Percentiles rank a stretch among this genome's conserved stretches.
Evolutionary conservation across 2,888 invertebrate genomes (phyloP).

Genomic region (Limenitis camilla): DNA sequence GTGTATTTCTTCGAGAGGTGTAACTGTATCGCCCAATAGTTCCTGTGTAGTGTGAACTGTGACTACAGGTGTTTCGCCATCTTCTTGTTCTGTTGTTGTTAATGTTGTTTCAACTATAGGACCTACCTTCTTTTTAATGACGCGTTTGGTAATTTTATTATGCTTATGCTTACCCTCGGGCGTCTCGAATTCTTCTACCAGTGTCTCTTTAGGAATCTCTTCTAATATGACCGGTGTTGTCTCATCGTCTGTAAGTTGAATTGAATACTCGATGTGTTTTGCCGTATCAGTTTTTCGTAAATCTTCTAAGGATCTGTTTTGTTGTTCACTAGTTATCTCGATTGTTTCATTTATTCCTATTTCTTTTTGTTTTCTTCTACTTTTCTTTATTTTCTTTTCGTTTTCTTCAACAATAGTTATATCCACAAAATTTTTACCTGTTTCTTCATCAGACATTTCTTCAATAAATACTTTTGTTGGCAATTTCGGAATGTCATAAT

Average conservation of each 20-base stretch:
- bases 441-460: constrained; percentile 27
- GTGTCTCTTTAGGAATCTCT: constrained; percentile 34
- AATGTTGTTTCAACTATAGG: constrained; percentile 28
- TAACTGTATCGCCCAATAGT: constrained; percentile 20
- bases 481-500: constrained; percentile 44
- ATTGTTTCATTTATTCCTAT: neutral
- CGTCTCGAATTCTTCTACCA: constrained; percentile 7
- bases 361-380: constrained; percentile 25
- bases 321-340: constrained; percentile 37
- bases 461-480: constrained; percentile 44
- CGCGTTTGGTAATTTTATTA: constrained; percentile 15
- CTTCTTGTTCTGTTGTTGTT: constrained; percentile 28
- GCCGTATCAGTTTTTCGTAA: too few relatives aligned
- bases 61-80: constrained; percentile 44
- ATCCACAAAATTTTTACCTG: too few relatives aligned
- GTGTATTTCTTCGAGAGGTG: neutral
- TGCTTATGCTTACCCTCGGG: constrained; percentile 39
- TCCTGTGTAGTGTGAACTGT: constrained; percentile 24
- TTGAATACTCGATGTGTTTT: too few relatives aligned
- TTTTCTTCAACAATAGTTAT: neutral
- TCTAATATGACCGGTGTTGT: too few relatives aligned
- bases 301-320: too few relatives aligned
- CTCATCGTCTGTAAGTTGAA: too few relatives aligned
- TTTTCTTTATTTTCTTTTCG: constrained; percentile 23
- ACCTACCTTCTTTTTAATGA: constrained; percentile 40